A percentile compares a stretch with the other conserved stretches of the same genome.
phyloP scores from a whole-genome alignment of 2,797 vertebrate species.

The Acropternis orthonyx region DNA sequence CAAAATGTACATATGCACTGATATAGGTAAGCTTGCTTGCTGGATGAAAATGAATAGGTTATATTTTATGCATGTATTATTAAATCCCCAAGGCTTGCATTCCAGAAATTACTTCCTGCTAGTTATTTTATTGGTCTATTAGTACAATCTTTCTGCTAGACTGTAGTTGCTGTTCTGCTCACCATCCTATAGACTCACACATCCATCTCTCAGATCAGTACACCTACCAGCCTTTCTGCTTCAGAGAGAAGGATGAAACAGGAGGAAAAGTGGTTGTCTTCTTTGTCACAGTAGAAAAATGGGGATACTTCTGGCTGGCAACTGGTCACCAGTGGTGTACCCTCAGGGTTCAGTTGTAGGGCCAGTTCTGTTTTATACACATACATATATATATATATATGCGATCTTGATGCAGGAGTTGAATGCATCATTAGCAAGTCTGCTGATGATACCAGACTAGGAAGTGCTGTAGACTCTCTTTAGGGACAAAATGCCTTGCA shows the following conservation, averaged over 20 bases:
- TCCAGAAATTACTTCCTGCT: not conserved
- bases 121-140: not conserved
- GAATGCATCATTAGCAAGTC: not conserved
- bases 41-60: not conserved
- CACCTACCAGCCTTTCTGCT: not conserved
- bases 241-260: not conserved
- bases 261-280: not conserved
- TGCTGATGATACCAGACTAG: not conserved
- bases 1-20: fast-evolving
- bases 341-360: not conserved
- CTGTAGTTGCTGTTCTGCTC: not conserved
- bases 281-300: not conserved
- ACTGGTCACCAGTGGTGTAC: not conserved
- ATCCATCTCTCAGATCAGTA: not conserved
- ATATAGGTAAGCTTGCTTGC: not conserved
- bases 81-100: not conserved
- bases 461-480: not conserved
- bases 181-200: not conserved
- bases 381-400: not conserved
- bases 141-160: not conserved
- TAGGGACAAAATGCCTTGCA: not conserved
- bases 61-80: not conserved
- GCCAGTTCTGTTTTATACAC: not conserved
- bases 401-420: not conserved
- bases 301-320: not conserved